Base-by-base conservation (phyloP, 2,888 invertebrate species). In the Hesperia comma region DNA sequence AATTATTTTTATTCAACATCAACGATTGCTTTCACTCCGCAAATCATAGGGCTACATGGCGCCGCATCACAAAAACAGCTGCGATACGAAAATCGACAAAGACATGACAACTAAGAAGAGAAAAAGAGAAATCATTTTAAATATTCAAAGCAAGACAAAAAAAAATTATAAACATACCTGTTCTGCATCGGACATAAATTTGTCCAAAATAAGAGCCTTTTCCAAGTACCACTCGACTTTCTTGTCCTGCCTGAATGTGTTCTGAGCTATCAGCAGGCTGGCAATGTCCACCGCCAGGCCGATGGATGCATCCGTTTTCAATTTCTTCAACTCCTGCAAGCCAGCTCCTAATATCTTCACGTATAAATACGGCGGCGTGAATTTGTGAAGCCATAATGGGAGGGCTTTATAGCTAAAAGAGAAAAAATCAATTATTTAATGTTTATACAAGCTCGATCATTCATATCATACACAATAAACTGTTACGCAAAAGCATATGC, bases 151-250 rank as follows among this genome's bases (percentile, higher is more conserved):
- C 26, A 26, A 26, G 26, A 26, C 5, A 26, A 26, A 26, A 26
- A 26, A 26, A 26, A n/a, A n/a, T n/a, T 26, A 33, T 55, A 55
- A n/a, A 17, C 60, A 32, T 78, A 92, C 92, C 81, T 85, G 75
- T 62, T 88, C 79, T 49, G 79, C 72, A 17, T 63, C 70, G 1
- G 73, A 67, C 62, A 83, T 69, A 64, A 80, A 70, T 69, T 87
- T 92, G 62, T 95, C 94, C 26, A 94, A 82, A 73, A 95, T 94
- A 0, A 95, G 86, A 0, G 95, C 93, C 64, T 95, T 90, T 72
- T 96, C 93, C 32, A 94, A 94, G 79, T 93, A 95, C 95, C 94
- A 94, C 1, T 84, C 77, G 0, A 91, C 91, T 69, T 87, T 86
- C 70, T 88, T 90, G 61, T 93, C 88, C 32, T 85, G 85, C 51